These are phyloP conservation scores for Drosophila ercepeae DNA, from an alignment of 1,140 invertebrate species.

Conservation along the genomic window DNA sequence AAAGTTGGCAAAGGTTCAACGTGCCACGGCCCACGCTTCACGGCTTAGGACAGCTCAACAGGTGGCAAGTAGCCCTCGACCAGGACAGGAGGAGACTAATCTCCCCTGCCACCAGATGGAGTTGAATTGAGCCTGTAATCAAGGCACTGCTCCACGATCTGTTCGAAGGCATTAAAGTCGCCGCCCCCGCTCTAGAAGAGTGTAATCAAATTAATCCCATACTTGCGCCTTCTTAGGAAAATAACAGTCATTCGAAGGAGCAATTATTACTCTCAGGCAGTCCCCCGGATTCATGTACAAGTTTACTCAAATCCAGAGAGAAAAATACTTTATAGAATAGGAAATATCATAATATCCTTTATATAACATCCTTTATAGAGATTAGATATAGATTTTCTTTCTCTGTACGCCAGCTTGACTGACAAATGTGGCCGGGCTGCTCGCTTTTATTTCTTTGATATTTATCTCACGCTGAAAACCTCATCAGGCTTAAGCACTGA, in stretches of 20 bases:
- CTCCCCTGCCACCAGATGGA: neutral
- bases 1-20: conserved; percentile 10
- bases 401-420: conserved; percentile 2
- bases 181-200: conserved; percentile 10
- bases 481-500: conserved; percentile 73
- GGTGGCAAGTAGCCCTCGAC: conserved; percentile 21
- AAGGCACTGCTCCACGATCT: conserved; percentile 1
- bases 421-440: conserved; percentile 22
- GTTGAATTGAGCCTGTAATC: conserved; percentile 28
- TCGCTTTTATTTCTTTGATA: conserved; percentile 54
- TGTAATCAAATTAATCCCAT: conserved; percentile 74
- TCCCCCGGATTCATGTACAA: neutral
- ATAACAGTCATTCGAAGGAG: conserved; percentile 46
- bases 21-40: neutral
- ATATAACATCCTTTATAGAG: too few relatives aligned
- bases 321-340: neutral
- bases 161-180: conserved; percentile 39
- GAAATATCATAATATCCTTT: neutral
- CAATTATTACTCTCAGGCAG: conserved; percentile 56
- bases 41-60: conserved; percentile 11
- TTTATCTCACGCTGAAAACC: conserved; percentile 76
- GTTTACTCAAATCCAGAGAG: neutral
- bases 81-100: neutral
- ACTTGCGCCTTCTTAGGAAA: conserved; percentile 44
- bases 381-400: too few relatives aligned